These are phyloP conservation scores for Leucosticte australis DNA, from an alignment of 2,113 vertebrate species.

Conservation along the genomic window DNA sequence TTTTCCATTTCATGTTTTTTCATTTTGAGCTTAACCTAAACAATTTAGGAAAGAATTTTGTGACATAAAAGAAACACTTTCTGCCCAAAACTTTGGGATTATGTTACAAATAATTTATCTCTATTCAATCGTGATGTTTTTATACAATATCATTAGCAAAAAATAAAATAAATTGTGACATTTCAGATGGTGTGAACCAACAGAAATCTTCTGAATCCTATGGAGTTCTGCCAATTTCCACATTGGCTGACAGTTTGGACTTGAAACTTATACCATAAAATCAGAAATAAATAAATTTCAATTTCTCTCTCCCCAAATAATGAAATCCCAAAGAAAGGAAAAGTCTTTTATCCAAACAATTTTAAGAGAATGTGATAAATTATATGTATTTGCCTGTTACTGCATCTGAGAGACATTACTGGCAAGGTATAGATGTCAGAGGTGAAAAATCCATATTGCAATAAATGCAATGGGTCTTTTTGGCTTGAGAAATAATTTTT, in stretches of 20 bases:
- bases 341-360: neutral
- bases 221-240: conserved; percentile 32
- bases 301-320: neutral
- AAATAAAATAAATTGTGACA: conserved; percentile 25
- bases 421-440: neutral
- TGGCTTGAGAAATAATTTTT: neutral
- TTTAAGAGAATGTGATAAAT: neutral
- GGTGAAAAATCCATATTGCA: neutral
- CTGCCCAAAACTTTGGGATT: neutral
- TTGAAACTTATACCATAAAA: neutral
- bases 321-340: neutral
- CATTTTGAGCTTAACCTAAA: conserved; percentile 22
- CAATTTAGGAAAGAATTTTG: conserved; percentile 18
- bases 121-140: neutral
- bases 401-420: neutral
- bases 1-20: conserved; percentile 33
- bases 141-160: conserved; percentile 4
- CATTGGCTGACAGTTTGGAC: neutral
- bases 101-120: conserved; percentile 36
- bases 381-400: neutral
- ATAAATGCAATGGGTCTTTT: neutral
- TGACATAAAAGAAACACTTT: neutral
- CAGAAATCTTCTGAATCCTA: neutral
- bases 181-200: conserved; percentile 12
- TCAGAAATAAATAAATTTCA: conserved; percentile 1